Percentiles rank a stretch among this genome's conserved stretches.
Evolutionary conservation across 2,888 invertebrate species (phyloP).

Genomic region (Sphaeridia pumilis): DNA sequence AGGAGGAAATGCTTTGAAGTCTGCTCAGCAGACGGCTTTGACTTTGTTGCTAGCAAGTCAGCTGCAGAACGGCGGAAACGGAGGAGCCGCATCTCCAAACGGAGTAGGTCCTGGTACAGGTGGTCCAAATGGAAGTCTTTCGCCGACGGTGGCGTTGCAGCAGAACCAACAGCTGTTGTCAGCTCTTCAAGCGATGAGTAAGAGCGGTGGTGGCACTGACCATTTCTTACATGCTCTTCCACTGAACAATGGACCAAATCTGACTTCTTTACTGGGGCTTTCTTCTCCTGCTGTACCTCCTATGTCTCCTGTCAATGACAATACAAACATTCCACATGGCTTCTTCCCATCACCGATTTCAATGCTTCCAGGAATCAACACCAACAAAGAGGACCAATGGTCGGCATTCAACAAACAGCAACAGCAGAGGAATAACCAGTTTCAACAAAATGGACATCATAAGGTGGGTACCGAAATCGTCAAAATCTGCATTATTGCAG

Average conservation of each 20-base stretch:
- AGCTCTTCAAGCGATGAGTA: constrained; percentile 38
- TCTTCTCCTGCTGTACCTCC: constrained; percentile 21
- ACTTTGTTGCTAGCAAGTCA: constrained; percentile 39
- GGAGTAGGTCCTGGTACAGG: constrained; percentile 9
- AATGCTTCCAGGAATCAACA: constrained; percentile 23
- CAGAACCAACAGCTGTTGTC: constrained; percentile 38
- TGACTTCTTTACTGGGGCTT: constrained; percentile 33
- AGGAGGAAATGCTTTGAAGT: constrained; percentile 33
- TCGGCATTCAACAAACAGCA: constrained; percentile 24
- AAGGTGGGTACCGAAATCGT: constrained; percentile 20
- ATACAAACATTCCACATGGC: constrained; percentile 29
- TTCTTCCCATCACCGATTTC: constrained; percentile 28
- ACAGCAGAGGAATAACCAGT: constrained; percentile 19
- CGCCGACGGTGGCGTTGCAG: constrained; percentile 24
- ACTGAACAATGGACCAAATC: constrained; percentile 28
- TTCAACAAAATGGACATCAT: constrained; percentile 30
- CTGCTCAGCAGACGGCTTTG: constrained; percentile 38
- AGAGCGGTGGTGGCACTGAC: constrained; percentile 25
- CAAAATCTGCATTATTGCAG: neutral
- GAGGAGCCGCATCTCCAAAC: constrained; percentile 13
- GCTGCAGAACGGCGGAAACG: constrained; percentile 35
- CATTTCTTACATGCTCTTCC: constrained; percentile 33
- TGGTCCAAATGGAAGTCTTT: constrained; percentile 26
- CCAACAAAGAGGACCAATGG: constrained; percentile 31
- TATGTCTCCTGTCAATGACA: constrained; percentile 27